Evolutionary conservation across 2,888 invertebrate genomes (phyloP), one percentile per base, ranked within the genome.

Genomic region (Toxonevra muliebris): DNA sequence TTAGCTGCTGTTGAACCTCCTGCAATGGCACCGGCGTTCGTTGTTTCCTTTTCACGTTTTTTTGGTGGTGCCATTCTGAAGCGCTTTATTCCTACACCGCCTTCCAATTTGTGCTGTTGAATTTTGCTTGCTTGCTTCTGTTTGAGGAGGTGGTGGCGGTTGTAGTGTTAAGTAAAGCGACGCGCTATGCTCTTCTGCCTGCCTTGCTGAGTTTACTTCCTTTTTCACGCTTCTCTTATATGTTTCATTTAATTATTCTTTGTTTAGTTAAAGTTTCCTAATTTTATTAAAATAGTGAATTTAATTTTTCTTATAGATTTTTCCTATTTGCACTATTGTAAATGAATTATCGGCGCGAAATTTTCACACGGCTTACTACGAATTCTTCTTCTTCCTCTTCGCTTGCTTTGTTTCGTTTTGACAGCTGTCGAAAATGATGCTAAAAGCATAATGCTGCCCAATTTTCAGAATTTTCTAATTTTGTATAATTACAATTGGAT

Each of bases 31-130:
- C 69, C 67, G 43, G 70, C 59, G 42, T 69, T 66, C 50, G 73
- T 64, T 60, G 74, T 71, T 41, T 85, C 85, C 70, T 80, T 81
- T 71, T 85, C 85, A 69, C 80, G 79, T 77, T 83, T 84, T 75
- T 84, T 85, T 71, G 79, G 78, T 72, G 85, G 85, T 69, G 83
- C 82, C 83, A 83, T 83, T 65, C 43, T 58, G 9, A 19, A 3
- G 13, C 42, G 48, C 48, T 11, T 15, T 13, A 15, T 13, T 13
- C 48, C n/a, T 48, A 48, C 48, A n/a, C 30, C 30, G 30, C 30
- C 30, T 7, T 30, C 30, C 9, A 58, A 58, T 42, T 30, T 30
- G 11, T 48, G 52, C 50, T 15, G 15, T 43, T 12, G n/a, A n/a
- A 50, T 42, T 43, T 50, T 57, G 50, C 41, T 15, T 15, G 48